phyloP scores from a whole-genome alignment of 1,140 invertebrate species.

The Anoplophora glabripennis region DNA sequence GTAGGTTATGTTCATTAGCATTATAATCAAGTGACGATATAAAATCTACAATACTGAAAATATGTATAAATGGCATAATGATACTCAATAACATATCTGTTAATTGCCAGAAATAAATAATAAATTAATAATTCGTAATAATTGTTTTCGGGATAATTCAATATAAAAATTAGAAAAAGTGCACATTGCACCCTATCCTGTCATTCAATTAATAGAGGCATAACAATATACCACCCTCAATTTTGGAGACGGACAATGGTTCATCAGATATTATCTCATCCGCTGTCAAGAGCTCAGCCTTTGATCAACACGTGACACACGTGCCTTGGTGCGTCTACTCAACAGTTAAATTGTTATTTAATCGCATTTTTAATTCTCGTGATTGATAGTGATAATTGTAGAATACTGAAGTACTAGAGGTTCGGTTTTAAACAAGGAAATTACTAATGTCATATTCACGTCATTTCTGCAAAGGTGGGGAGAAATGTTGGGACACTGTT shows the following conservation, averaged over 20 bases:
- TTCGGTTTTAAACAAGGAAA: too few relatives aligned
- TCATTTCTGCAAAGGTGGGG: too few relatives aligned
- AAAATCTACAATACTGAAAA: not conserved
- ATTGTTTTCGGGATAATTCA: not conserved
- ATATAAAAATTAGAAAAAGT: not conserved
- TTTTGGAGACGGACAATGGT: slow-evolving; percentile 22
- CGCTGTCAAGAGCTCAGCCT: slow-evolving; percentile 13
- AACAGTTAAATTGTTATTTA: slow-evolving; percentile 23
- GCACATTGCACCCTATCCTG: not conserved
- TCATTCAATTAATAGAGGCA: not conserved
- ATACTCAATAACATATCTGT: not conserved
- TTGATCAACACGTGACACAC: slow-evolving; percentile 21
- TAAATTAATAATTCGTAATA: too few relatives aligned
- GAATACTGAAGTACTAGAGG: too few relatives aligned
- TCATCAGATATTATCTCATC: slow-evolving; percentile 30
- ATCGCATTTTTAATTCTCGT: slow-evolving; percentile 16
- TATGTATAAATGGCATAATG: not conserved
- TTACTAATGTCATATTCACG: too few relatives aligned
- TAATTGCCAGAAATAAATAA: not conserved
- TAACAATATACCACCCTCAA: slow-evolving; percentile 18
- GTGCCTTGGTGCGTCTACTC: slow-evolving; percentile 11
- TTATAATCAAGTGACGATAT: too few relatives aligned
- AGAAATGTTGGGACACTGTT: too few relatives aligned
- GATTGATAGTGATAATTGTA: slow-evolving; percentile 6
- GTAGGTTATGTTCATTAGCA: too few relatives aligned